phyloP scores from a whole-genome alignment of 1,140 invertebrate species.

The Mercenaria mercenaria region DNA sequence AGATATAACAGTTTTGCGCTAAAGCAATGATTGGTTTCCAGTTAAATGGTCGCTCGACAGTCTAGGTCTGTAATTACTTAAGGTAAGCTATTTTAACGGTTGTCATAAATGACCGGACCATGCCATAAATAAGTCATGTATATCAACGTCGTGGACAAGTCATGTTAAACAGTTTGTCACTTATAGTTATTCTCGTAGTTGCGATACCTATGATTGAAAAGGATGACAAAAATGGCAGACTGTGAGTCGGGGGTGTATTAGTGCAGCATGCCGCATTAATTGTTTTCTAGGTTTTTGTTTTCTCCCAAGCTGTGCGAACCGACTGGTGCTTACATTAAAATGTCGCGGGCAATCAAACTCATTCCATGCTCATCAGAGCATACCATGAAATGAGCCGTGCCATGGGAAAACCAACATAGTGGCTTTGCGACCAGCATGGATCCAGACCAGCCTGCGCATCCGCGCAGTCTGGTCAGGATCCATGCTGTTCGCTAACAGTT shows the following conservation, averaged over 20 bases:
- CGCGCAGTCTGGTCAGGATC: no score
- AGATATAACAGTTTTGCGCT: no score
- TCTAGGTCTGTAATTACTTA: not conserved
- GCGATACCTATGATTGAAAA: constrained; percentile 28
- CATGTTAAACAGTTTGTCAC: constrained; percentile 40
- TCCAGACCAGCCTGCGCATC: no score
- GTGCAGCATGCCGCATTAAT: constrained; percentile 33
- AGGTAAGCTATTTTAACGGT: not conserved
- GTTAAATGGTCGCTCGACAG: not conserved
- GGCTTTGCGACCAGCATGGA: no score
- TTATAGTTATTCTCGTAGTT: constrained; percentile 23
- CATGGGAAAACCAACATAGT: no score
- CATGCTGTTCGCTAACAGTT: no score
- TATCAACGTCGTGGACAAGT: constrained; percentile 21
- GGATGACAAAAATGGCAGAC: constrained; percentile 48
- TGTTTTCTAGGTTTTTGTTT: constrained; percentile 40
- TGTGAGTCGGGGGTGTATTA: constrained; percentile 35
- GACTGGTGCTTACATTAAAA: constrained; percentile 35
- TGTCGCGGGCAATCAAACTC: constrained; percentile 23
- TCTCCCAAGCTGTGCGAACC: constrained; percentile 16
- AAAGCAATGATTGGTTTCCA: not conserved
- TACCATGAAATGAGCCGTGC: not conserved
- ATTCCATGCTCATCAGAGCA: not conserved
- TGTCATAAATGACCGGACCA: constrained; percentile 16
- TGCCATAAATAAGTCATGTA: constrained; percentile 32